Base-by-base conservation (phyloP, 64 coral and sea anemone genomes). In the Porites australiensis region DNA sequence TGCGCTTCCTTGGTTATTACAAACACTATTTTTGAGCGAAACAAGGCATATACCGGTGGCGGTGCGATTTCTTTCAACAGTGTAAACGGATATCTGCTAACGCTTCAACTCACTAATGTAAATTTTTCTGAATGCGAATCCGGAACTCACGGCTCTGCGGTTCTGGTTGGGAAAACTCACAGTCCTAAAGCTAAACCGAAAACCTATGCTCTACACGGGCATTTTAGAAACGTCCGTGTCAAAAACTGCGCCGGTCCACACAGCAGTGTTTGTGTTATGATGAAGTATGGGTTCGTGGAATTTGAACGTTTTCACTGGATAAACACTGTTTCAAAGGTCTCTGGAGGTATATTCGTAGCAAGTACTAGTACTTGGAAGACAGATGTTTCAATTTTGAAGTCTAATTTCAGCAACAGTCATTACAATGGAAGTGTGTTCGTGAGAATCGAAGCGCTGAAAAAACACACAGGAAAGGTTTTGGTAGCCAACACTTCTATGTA, bases 101-200 rank as follows among this genome's bases (percentile, higher is more conserved):
- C 63, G 51, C 44, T 84, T 0, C 27, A 68, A 8, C n/a, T 84
- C 10, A 84, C 81, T 14, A 67, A 69, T 51, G 81, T 84, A 20
- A 84, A 69, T 23, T 84, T 84, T 9, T 50, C 81, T 1, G 62
- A 52, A 2, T 84, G 81, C 19, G 81, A 50, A 2, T 61, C 81
- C 8, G 19, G 3, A 3, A 84, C 18, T 2, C 16, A 84, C 16
- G 81, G 81, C 1, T 84, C 81, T 20, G 45, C 81, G 6, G 12
- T 84, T 10, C 47, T 84, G 61, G 46, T 84, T 0, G 81, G 81
- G 7, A 84, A 84, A 69, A 65, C 47, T 16, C 63, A 67, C 81
- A 21, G 21, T 19, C 44, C 50, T 3, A 48, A 9, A 50, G 4
- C 59, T 4, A 84, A 69, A 12, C 81, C 61, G 10, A 68, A 69